Evolutionary conservation across 2,113 vertebrate species (phyloP).

Genomic region (Cygnus buccinator): DNA sequence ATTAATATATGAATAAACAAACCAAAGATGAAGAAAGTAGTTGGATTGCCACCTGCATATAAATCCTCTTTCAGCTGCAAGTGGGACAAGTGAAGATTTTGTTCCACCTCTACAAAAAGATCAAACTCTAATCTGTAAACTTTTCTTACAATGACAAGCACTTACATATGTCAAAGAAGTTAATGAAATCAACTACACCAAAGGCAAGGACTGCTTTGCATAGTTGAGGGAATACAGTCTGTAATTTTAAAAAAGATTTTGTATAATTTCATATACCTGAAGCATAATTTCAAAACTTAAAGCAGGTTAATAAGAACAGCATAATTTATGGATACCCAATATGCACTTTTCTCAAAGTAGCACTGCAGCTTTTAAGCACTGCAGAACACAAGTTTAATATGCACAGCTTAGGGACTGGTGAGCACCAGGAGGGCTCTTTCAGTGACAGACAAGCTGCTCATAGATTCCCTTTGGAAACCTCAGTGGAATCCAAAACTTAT

Average conservation of each 20-base stretch:
- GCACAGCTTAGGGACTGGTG: background rate
- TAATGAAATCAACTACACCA: background rate
- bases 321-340: background rate
- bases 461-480: background rate
- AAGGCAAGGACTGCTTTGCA: background rate
- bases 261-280: background rate
- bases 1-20: background rate
- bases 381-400: background rate
- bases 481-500: constrained; percentile 12
- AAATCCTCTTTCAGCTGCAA: background rate
- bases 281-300: background rate
- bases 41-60: background rate
- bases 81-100: background rate
- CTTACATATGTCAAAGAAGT: background rate
- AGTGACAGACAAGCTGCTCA: background rate
- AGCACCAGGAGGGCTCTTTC: background rate
- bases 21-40: background rate
- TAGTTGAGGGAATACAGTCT: background rate
- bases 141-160: background rate
- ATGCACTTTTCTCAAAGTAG: background rate
- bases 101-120: background rate
- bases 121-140: background rate
- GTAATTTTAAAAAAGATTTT: background rate
- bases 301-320: background rate
- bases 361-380: background rate